These are phyloP conservation scores for Phortica variegata DNA, from an alignment of 1,140 invertebrate genomes.

Conservation along the genomic window DNA sequence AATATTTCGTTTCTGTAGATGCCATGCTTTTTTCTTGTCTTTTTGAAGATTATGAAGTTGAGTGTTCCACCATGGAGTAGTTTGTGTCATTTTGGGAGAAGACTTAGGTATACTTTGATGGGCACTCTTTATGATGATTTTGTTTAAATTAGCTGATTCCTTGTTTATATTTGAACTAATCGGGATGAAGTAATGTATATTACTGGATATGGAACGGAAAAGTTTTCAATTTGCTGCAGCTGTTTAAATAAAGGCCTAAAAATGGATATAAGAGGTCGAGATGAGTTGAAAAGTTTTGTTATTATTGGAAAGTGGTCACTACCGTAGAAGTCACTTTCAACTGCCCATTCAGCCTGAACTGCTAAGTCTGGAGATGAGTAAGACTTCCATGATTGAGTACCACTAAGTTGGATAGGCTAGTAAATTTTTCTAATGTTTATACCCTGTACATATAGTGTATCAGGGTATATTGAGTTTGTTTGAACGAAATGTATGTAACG, in stretches of 20 bases:
- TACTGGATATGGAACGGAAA: neutral
- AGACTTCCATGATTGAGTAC: no score
- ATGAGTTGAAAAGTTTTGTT: neutral
- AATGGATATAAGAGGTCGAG: neutral
- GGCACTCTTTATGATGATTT: conserved; percentile 6
- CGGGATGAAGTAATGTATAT: neutral
- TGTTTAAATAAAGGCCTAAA: neutral
- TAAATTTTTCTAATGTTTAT: no score
- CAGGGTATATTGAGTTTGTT: no score
- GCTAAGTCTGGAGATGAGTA: no score
- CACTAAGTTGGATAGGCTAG: no score
- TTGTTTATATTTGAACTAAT: conserved; percentile 5
- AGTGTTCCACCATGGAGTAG: conserved; percentile 12
- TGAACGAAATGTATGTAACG: no score
- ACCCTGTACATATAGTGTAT: no score
- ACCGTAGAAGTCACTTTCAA: no score
- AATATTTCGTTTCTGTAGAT: conserved; percentile 2
- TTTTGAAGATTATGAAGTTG: neutral
- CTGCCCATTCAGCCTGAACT: no score
- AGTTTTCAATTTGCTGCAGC: neutral
- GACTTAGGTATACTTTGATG: conserved; percentile 1
- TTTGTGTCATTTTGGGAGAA: neutral
- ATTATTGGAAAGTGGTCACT: conserved; percentile 7
- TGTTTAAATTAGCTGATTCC: conserved; percentile 1
- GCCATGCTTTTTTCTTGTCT: conserved; percentile 2